Base-by-base conservation (phyloP, 2,113 vertebrate species). In the Corythornis madagascariensis region DNA sequence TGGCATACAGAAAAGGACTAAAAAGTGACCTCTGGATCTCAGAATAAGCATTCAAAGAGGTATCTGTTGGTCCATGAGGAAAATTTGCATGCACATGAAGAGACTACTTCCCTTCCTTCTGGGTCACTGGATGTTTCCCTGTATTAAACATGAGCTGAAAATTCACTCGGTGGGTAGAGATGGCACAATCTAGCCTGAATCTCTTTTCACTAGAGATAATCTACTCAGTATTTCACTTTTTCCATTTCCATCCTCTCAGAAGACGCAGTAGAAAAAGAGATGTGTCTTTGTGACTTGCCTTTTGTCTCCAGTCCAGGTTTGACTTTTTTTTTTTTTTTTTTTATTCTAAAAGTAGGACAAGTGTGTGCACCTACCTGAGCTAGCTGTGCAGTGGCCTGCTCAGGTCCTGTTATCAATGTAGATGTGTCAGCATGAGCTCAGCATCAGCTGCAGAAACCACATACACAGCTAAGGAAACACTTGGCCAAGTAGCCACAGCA, bases 31-130 rank as follows among this genome's bases (percentile, higher is more conserved):
- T 77, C 83, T 74, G 52, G 13, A 53, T 61, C 60, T 67, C 56
- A 40, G 26, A 92, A 73, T 56, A 52, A 77, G 24, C 7, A 64
- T 64, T 52, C 20, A 45, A 81, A 71, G 18, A 65, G 15, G 13
- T 25, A 56, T 52, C 56, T 87, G 26, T 31, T 83, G 29, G 33
- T 66, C 52, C 67, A 31, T 5, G 4, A 91, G 43, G 59, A 76
- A 94, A 80, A 79, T 11, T 65, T 0, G 0, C 12, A 66, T 0
- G 0, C 38, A 70, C 5, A 11, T 7, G 11, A 85, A 89, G 20
- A 83, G 26, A 63, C 11, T 47, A 14, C 7, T 55, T 60, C 40
- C 76, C 25, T 88, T 25, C 11, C 33, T 89, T 71, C 26, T 64
- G 29, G 15, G 26, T 57, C 63, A 83, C 47, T 26, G 22, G 43